Base-by-base conservation (phyloP, 92 coral and sea anemone species). In the Epizoanthus stellaris region DNA sequence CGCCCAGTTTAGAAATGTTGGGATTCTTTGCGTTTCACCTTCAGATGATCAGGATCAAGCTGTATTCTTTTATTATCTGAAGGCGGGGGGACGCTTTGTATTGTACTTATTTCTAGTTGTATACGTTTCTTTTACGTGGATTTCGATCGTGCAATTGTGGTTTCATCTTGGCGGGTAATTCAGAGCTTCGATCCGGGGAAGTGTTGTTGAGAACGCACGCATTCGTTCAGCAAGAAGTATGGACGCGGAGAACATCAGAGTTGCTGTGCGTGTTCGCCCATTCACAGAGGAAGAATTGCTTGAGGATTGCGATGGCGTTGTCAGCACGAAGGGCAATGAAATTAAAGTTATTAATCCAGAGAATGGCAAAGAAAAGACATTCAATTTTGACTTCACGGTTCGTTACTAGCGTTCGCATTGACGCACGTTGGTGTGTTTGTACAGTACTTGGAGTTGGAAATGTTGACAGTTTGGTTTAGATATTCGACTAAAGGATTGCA, bases 371-470 rank as follows among this genome's bases (percentile, higher is more conserved):
- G 88, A 86, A 36, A 97, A 97, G 82, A 76, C 88, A 47, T 97
- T 97, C 86, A 93, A 87, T 70, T 93, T 97, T 69, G 99, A 97
- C 86, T 82, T 85, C 84, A 87, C 93, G 90, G 99, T 97, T 88
- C 80, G 98, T 87, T 34, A 30, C 80, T 9, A 2, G 2, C 42
- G 25, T 23, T 23, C 25, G 21, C 20, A 21, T 23, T 60, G 69
- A 67, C 14, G 23, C 57, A 76, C 69, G 57, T 49, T 20, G 56
- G 2, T 17, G 61, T 61, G 61, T 72, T 75, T 75, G 89, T 49
- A 61, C 92, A 76, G 47, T 54, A 53, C 73, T 67, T 61, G 47
- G 85, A 21, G 64, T 43, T 80, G 75, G 62, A 42, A 79, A 45
- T 79, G 83, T 79, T 79, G 49, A 59, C 83, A 59, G 56, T 43